phyloP scores from a whole-genome alignment of 64 coral and sea anemone genomes.

The Stichodactyla mertensii region DNA sequence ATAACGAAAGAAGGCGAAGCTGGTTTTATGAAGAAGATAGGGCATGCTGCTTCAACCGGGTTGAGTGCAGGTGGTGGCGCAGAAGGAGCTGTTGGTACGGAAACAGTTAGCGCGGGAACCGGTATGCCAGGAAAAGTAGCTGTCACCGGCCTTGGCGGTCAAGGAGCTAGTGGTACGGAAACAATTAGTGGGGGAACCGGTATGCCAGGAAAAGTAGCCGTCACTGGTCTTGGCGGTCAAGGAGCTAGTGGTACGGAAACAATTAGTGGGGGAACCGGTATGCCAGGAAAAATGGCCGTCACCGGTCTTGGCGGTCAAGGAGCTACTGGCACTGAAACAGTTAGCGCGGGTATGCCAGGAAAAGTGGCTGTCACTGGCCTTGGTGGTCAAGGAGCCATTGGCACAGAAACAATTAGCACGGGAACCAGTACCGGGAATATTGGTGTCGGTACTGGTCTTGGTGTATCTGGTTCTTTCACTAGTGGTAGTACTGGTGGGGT shows the following conservation, averaged over 20 bases:
- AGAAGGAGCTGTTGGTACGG: neutral
- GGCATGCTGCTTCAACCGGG: neutral
- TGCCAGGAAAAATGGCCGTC: too few relatives aligned
- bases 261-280: too few relatives aligned
- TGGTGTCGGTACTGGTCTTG: neutral
- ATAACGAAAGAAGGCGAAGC: neutral
- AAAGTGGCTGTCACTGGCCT: too few relatives aligned
- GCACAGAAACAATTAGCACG: constrained; percentile 12
- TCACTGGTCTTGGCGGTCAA: too few relatives aligned
- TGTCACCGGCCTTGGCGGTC: too few relatives aligned
- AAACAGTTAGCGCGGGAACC: neutral
- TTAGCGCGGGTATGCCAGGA: too few relatives aligned
- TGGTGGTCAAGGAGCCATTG: neutral
- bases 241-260: too few relatives aligned
- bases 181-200: neutral
- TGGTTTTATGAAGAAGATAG: constrained; percentile 16
- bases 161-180: neutral
- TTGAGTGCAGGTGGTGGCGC: neutral
- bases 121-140: neutral
- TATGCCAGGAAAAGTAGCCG: neutral
- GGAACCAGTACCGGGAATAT: neutral
- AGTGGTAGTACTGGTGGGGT: neutral
- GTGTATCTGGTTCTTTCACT: too few relatives aligned
- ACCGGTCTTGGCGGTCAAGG: too few relatives aligned
- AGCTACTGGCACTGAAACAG: too few relatives aligned